phyloP scores from a whole-genome alignment of 1,140 invertebrate genomes.

The Eufriesea mexicana region DNA sequence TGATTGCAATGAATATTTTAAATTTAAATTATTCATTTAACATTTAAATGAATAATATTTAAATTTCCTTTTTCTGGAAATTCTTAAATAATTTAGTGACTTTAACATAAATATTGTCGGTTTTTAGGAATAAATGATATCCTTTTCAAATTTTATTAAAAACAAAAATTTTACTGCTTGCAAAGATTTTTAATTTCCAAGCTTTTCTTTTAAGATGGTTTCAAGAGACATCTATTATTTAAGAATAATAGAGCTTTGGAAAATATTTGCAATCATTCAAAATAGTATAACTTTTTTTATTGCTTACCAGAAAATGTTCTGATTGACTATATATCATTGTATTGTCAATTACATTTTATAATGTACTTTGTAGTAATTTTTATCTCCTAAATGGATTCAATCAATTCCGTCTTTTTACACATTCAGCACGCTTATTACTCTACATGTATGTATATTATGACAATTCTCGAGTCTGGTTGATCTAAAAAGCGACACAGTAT shows the following conservation, averaged over 20 bases:
- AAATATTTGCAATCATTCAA: neutral
- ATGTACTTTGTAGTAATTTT: constrained; percentile 39
- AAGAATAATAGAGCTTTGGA: neutral
- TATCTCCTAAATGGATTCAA: constrained; percentile 40
- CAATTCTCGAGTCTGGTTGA: neutral
- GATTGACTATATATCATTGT: constrained; percentile 36
- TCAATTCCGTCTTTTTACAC: constrained; percentile 47
- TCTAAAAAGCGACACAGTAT: neutral
- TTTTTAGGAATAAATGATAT: neutral
- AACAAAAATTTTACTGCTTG: too few species aligned
- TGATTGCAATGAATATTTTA: neutral
- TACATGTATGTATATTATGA: neutral
- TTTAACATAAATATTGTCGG: neutral
- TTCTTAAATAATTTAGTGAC: neutral
- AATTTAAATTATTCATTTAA: too few species aligned
- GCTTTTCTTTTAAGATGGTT: neutral
- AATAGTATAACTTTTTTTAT: neutral
- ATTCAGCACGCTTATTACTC: constrained; percentile 38
- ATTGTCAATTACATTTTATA: constrained; percentile 49
- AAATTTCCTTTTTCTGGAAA: neutral
- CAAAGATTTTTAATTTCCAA: neutral
- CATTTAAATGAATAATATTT: too few species aligned
- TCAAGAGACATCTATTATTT: too few species aligned
- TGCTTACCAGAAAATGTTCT: neutral
- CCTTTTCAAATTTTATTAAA: neutral